Evolutionary conservation across 64 coral and sea anemone genomes (phyloP), one percentile per base, ranked within the genome.

Genomic region (Pocillopora damicornis): DNA sequence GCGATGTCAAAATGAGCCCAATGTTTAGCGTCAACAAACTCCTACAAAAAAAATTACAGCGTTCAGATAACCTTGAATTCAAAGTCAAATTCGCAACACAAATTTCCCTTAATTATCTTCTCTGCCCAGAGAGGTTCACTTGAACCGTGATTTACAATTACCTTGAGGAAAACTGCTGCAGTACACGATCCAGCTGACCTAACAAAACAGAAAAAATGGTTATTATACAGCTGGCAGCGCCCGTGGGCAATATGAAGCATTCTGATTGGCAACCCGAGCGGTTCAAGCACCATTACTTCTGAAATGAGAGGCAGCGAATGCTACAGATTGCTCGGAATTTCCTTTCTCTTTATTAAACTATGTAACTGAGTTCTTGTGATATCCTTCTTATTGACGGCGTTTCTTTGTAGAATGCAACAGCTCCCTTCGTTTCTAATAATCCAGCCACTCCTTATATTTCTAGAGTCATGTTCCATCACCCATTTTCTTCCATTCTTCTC

Each of bases 1-100:
- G 96, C 96, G 60, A 95, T 99, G 76, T 99, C 96, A 68, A 99
- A 76, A 88, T 99, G 96, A 6, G 96, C 96, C 96, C 96, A 95
- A 86, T 90, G 90, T 36, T 90, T 75, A 8, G 83, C 45, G 38
- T 91, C 69, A n/a, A 95, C 93, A 85, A 95, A 99, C 72, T 99
- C 96, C 96, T 99, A 61, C 63, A 42, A 66, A 83, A 37, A 45
- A 56, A 82, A 9, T 60, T 23, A 63, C 15, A 37, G 1, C 61
- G 37, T 76, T 37, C 38, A 14, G 36, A 34, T 2, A 42, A 51
- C 42, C 7, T 51, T 51, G 7, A 0, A 51, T 51, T 7, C 7
- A 51, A 51, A 51, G 7, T 2, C 42, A 51, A 51, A 51, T 51
- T 51, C 42, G 0, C 15, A 22, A 77, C 75, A 5, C 75, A 4